A percentile compares a stretch with the other conserved stretches of the same genome.
These are phyloP conservation scores for Parnassius apollo DNA, from an alignment of 2,888 invertebrate genomes.

Conservation along the genomic window DNA sequence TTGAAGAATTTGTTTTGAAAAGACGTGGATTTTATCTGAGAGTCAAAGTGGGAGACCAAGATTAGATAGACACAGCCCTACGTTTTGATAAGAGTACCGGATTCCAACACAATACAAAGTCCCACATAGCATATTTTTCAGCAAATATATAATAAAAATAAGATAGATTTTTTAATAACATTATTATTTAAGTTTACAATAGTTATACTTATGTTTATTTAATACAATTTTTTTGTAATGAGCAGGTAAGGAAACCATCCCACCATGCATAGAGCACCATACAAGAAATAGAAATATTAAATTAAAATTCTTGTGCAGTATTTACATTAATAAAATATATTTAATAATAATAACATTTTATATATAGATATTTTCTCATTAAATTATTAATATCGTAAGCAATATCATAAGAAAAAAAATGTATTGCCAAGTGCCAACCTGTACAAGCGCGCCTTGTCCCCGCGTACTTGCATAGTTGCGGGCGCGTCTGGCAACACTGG, in stretches of 20 bases:
- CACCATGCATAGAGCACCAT: too few species aligned
- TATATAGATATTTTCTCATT: neutral
- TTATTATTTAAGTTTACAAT: too few species aligned
- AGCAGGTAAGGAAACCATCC: too few species aligned
- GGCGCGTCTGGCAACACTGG: slow-evolving; percentile 68
- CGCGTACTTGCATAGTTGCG: slow-evolving; percentile 50
- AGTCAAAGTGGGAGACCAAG: slow-evolving; percentile 60
- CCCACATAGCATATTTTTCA: slow-evolving; percentile 31
- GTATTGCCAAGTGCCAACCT: slow-evolving; percentile 13
- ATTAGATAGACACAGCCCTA: slow-evolving; percentile 74
- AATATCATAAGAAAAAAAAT: slow-evolving; percentile 9
- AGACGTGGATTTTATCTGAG: slow-evolving; percentile 56
- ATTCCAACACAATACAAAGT: slow-evolving; percentile 56
- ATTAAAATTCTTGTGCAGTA: neutral
- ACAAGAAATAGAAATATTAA: neutral
- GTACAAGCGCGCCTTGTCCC: slow-evolving; percentile 29
- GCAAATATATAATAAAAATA: too few species aligned
- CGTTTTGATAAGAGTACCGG: slow-evolving; percentile 59
- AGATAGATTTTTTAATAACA: too few species aligned
- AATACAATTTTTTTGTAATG: too few species aligned
- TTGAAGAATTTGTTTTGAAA: slow-evolving; percentile 45
- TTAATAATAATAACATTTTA: too few species aligned
- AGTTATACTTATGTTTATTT: too few species aligned
- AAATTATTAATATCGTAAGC: too few species aligned
- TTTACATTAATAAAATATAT: too few species aligned